phyloP scores from a whole-genome alignment of 2,113 vertebrate species.

The Sceloporus undulatus region DNA sequence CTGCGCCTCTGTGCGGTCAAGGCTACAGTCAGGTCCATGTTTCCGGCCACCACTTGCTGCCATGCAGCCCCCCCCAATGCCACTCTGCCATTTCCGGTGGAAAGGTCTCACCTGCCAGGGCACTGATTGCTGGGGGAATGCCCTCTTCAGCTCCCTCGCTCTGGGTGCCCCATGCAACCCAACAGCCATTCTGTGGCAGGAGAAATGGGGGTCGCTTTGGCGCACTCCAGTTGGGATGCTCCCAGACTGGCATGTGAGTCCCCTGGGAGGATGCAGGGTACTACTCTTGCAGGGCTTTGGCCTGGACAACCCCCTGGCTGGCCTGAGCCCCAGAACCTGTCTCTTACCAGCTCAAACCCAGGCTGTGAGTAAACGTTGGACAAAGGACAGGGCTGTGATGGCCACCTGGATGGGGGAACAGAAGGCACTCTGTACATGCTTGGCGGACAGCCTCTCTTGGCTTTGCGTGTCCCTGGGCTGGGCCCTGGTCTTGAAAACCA shows the following conservation, averaged over 20 bases:
- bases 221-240: too few species aligned
- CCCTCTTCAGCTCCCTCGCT: background rate
- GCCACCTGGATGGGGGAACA: background rate
- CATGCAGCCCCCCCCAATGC: background rate
- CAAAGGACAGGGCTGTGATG: background rate
- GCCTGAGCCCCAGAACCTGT: too few species aligned
- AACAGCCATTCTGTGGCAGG: too few species aligned
- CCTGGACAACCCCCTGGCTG: too few species aligned
- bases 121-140: background rate
- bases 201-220: background rate
- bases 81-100: background rate
- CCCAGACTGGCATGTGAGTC: too few species aligned
- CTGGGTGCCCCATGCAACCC: too few species aligned
- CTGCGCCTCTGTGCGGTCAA: background rate
- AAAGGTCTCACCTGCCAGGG: background rate
- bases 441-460: too few species aligned
- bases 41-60: accelerated
- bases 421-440: background rate
- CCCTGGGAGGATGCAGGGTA: too few species aligned
- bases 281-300: too few species aligned
- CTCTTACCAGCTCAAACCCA: too few species aligned
- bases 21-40: background rate
- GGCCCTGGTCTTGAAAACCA: too few species aligned
- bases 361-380: background rate
- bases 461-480: too few species aligned